Evolutionary conservation across 2,797 vertebrate genomes (phyloP).

Genomic region (Borostomias antarcticus): DNA sequence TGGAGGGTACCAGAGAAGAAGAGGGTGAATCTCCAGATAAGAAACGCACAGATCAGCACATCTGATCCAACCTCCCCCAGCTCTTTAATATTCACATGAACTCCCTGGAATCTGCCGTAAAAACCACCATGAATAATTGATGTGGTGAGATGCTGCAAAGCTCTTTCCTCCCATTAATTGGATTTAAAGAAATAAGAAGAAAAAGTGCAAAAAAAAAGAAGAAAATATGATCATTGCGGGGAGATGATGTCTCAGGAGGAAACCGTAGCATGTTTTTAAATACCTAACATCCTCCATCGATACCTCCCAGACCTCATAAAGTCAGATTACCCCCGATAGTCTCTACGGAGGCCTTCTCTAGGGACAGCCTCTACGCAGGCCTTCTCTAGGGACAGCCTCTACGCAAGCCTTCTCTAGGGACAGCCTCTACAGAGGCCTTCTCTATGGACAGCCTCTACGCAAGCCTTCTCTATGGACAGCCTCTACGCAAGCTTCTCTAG

Average conservation of each 20-base stretch:
- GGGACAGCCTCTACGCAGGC: constrained; percentile 11
- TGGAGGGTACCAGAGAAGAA: background rate
- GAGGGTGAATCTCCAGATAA: constrained; percentile 57
- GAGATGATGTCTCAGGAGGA: constrained; percentile 3
- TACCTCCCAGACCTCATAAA: constrained; percentile 34
- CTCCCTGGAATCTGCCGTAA: constrained; percentile 69
- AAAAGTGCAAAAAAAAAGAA: constrained; percentile 24
- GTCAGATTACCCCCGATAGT: constrained; percentile 18
- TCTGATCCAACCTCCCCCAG: constrained; percentile 54
- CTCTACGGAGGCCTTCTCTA: constrained; percentile 5
- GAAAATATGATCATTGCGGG: constrained; percentile 26
- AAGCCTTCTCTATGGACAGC: too few species aligned
- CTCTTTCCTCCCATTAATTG: constrained; percentile 76
- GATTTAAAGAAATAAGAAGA: constrained; percentile 63
- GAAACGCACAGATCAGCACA: constrained; percentile 67
- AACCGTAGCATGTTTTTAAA: constrained; percentile 43
- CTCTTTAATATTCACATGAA: constrained; percentile 77
- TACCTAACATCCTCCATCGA: constrained; percentile 44
- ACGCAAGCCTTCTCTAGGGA: too few species aligned
- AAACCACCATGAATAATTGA: constrained; percentile 78
- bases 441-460: too few species aligned
- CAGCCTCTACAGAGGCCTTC: too few species aligned
- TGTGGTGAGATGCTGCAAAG: constrained; percentile 65
- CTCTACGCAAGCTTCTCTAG: too few species aligned
- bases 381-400: background rate